Base-by-base conservation (phyloP, 2,797 vertebrate species). In the Gastrophryne carolinensis region DNA sequence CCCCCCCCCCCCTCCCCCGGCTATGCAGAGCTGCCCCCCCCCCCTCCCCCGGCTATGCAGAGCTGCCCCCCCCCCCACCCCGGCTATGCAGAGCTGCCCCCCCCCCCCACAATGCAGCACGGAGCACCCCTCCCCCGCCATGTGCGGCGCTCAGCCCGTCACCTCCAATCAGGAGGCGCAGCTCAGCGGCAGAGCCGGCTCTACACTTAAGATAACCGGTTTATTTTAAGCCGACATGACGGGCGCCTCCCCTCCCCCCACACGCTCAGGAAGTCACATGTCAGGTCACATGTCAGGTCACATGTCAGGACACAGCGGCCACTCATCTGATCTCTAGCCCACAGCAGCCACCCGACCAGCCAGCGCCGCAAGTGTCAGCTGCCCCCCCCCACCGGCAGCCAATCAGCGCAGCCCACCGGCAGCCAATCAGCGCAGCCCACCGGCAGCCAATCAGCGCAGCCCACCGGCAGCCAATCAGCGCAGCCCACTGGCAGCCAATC, bases 221-320 rank as follows among this genome's bases (percentile, higher is more conserved):
- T 72, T 64, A 73, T 73, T 73, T 73, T 73, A 44, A 73, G 71
- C 50, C 8, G 56, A 62, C 24, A 21, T 60, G 47, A 47, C 63
- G 37, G 27, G 21, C 24, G n/a, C 23, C 3, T 56, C 34, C 26
- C 2, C 4, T 21, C 24, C 66, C 19, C 52, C n/a, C 37, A 41
- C n/a, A n/a, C n/a, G n/a, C n/a, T n/a, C n/a, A n/a, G n/a, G n/a
- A n/a, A n/a, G 27, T 5, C 27, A 44, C 39, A 44, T 44, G 49
- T n/a, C 8, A 24, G 21, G 17, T 52, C 49, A 52, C 49, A 4
- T 13, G 5, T 3, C 27, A n/a, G 54, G 2, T n/a, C 54, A 32
- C 27, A 54, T 2, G n/a, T n/a, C n/a, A n/a, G n/a, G n/a, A n/a
- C n/a, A n/a, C n/a, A n/a, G n/a, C n/a, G n/a, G n/a, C n/a, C n/a